phyloP scores from a whole-genome alignment of 2,113 vertebrate genomes.

The Columba livia region DNA sequence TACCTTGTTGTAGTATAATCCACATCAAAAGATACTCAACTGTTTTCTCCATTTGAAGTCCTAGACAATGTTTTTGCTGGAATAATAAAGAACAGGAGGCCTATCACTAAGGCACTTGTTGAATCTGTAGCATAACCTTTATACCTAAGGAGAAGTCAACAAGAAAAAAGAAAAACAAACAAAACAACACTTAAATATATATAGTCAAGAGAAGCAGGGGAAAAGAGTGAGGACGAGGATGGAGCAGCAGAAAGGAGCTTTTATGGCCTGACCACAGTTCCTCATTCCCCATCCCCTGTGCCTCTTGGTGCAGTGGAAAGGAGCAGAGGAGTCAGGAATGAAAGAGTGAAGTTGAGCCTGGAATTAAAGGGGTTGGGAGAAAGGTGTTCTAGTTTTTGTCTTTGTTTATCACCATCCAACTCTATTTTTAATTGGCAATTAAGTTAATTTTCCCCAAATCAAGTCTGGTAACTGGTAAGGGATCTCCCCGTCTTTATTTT shows the following conservation, averaged over 20 bases:
- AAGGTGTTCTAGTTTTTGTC: not conserved
- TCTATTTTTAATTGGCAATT: not conserved
- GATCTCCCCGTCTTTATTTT: not conserved
- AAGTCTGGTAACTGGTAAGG: not conserved
- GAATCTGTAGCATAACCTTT: constrained; percentile 84
- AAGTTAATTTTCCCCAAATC: not conserved
- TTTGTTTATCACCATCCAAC: not conserved
- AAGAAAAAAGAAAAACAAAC: not conserved
- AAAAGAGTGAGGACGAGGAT: not conserved
- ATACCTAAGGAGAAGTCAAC: constrained; percentile 72
- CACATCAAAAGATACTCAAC: constrained; percentile 75
- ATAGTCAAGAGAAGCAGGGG: not conserved
- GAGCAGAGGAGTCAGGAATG: not conserved
- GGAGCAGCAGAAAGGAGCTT: not conserved
- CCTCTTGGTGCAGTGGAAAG: not conserved
- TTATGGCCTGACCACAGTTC: not conserved
- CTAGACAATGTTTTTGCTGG: constrained; percentile 78
- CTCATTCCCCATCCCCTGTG: rapidly evolving
- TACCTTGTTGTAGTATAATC: not conserved
- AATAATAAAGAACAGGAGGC: constrained; percentile 88
- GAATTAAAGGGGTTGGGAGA: not conserved
- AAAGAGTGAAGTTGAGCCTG: not conserved
- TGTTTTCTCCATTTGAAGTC: constrained; percentile 75
- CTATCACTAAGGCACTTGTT: constrained; percentile 86
- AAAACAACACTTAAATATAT: not conserved